Base-by-base conservation (phyloP, 2,888 invertebrate genomes). In the Heliconius ethilla region DNA sequence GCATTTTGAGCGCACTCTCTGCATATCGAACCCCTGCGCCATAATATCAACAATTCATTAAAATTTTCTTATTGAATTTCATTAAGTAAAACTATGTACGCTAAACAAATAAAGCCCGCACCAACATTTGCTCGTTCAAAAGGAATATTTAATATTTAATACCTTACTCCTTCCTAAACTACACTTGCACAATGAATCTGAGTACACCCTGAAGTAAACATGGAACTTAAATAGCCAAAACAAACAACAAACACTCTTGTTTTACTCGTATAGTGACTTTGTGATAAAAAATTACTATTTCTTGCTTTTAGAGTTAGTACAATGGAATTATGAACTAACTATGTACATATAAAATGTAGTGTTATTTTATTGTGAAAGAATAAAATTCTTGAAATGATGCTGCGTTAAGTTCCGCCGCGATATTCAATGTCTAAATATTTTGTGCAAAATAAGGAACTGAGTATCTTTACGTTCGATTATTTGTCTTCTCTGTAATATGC, bases 191-290 rank as follows among this genome's bases (percentile, higher is more conserved):
- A 74, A 74, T 63, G 63, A 74, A 63, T 59, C 72, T 59, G 72
- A 37, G 37, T 27, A 69, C 69, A 69, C 69, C 69, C 62, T 40
- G 40, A 45, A 45, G 74, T 74, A 74, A 73, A 76, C 73, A 77
- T 70, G 9, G 29, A 74, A 77, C 75, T 79, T 77, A 70, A 77
- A 79, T 77, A 77, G 33, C 66, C 79, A 78, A 77, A 78, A 69
- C 55, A 79, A 79, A 73, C 75, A 79, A 66, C 75, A 70, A 67
- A 78, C 45, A 70, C 13, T 27, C 67, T 73, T 75, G 75, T 75
- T 59, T 78, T 72, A 72, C 72, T 62, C 74, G 15, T 40, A 25
- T 73, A 37, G 22, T 73, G 37, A 40, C 18, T 62, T 62, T 33
- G 62, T 25, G 22, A 63, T 74, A 63, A 63, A 74, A 74, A 63